Conservation (phyloP, 2,888 invertebrate species). For the Micropterix aruncella region DNA sequence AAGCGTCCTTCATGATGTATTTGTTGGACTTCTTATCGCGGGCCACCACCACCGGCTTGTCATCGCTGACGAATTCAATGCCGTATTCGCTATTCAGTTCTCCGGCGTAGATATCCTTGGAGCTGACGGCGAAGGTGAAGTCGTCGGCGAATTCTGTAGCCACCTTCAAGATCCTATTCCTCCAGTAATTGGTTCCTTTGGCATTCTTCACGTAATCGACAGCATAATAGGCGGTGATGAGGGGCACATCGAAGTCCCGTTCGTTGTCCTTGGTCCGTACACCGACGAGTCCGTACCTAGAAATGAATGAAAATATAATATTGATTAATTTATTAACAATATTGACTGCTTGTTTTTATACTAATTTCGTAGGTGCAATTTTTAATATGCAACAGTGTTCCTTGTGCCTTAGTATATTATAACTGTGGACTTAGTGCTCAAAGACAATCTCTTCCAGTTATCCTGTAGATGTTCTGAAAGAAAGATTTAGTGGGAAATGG, state of each 20-base stretch:
- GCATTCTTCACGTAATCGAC: slow-evolving; percentile 95
- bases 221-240: slow-evolving; percentile 82
- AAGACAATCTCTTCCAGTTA: too few relatives aligned
- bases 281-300: slow-evolving; percentile 83
- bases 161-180: slow-evolving; percentile 88
- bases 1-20: slow-evolving; percentile 79
- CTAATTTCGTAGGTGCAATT: too few relatives aligned
- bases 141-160: slow-evolving; percentile 53
- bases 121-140: slow-evolving; percentile 79
- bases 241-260: slow-evolving; percentile 76
- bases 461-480: too few relatives aligned
- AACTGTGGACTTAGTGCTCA: too few relatives aligned
- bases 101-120: slow-evolving; percentile 86
- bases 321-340: too few relatives aligned
- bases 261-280: slow-evolving; percentile 75
- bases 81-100: slow-evolving; percentile 86
- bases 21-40: slow-evolving; percentile 76
- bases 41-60: slow-evolving; percentile 81
- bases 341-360: too few relatives aligned
- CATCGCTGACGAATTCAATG: slow-evolving; percentile 69
- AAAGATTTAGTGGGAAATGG: too few relatives aligned
- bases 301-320: too few relatives aligned
- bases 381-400: too few relatives aligned
- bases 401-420: too few relatives aligned
- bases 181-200: slow-evolving; percentile 99